A percentile compares a stretch with the other conserved stretches of the same genome.
Conservation (phyloP, 2,797 vertebrate species). For the Brachymystax lenok region DNA sequence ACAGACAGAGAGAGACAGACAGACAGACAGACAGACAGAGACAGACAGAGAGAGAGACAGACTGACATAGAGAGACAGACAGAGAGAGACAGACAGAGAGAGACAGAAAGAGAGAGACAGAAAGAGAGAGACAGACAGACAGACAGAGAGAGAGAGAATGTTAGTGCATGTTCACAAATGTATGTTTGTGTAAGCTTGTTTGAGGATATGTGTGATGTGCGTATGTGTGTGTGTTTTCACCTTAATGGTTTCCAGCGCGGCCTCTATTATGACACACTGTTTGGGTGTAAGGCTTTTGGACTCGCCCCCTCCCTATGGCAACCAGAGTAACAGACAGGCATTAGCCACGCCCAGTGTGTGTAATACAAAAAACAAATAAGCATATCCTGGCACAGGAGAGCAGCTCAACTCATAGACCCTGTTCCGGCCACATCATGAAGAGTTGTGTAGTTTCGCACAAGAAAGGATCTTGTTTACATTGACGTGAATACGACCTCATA, state of each 20-base stretch:
- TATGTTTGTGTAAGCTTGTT: not conserved
- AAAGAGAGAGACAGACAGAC: not conserved
- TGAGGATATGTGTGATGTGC: not conserved
- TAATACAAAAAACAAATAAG: not conserved
- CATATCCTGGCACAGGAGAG: not conserved
- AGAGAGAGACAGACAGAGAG: no score
- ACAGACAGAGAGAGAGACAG: no score
- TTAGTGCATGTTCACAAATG: not conserved
- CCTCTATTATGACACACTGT: slow-evolving; percentile 88
- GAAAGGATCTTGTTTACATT: no score
- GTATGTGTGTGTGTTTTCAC: slow-evolving; percentile 56
- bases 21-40: no score
- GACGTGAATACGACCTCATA: no score
- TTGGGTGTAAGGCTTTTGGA: slow-evolving; percentile 89
- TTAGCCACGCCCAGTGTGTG: slow-evolving; percentile 19
- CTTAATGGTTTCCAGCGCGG: slow-evolving; percentile 92
- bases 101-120: not conserved
- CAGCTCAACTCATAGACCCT: not conserved
- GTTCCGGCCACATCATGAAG: no score
- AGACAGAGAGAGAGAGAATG: not conserved
- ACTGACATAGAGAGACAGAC: no score
- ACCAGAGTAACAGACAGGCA: slow-evolving; percentile 30
- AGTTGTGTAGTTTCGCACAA: no score
- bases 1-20: no score
- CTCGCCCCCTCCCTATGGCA: slow-evolving; percentile 85